A percentile compares a stretch with the other conserved stretches of the same genome.
Conservation (phyloP, 2,888 invertebrate species). For the Petrolisthes cinctipes region DNA sequence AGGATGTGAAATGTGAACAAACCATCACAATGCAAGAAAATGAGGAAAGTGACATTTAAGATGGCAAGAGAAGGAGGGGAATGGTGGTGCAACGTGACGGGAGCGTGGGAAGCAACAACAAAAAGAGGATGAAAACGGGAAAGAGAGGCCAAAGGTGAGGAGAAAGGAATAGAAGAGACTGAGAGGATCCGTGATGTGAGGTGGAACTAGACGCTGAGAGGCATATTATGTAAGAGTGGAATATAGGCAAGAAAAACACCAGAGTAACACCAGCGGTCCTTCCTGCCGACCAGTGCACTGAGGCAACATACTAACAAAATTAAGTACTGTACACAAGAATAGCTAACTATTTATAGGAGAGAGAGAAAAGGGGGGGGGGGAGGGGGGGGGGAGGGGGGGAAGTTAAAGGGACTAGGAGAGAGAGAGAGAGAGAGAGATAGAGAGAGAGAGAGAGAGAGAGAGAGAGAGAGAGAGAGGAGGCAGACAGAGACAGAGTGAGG, state of each 20-base stretch:
- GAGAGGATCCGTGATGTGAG: no score
- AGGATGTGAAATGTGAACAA: no score
- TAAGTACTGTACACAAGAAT: background rate
- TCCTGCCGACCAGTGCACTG: background rate
- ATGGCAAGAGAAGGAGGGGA: no score
- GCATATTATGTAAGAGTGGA: background rate
- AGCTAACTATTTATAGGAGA: background rate
- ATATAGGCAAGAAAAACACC: background rate
- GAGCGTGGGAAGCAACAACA: no score
- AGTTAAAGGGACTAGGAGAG: conserved; percentile 11
- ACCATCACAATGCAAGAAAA: no score
- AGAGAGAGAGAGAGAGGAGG: background rate
- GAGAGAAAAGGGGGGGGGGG: conserved; percentile 3
- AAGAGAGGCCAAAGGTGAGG: no score
- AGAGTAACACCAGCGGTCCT: background rate
- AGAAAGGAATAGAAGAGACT: no score
- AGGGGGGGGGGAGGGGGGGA: background rate
- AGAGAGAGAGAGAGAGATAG: conserved; percentile 25
- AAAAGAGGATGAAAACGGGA: no score
- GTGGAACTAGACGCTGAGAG: background rate
- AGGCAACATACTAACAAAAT: background rate
- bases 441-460: conserved; percentile 7
- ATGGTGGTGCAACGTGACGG: no score
- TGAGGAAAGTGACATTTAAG: no score
- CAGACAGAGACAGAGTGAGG: background rate